Evolutionary conservation across 2,113 vertebrate species (phyloP).

Genomic region (Bungarus multicinctus): DNA sequence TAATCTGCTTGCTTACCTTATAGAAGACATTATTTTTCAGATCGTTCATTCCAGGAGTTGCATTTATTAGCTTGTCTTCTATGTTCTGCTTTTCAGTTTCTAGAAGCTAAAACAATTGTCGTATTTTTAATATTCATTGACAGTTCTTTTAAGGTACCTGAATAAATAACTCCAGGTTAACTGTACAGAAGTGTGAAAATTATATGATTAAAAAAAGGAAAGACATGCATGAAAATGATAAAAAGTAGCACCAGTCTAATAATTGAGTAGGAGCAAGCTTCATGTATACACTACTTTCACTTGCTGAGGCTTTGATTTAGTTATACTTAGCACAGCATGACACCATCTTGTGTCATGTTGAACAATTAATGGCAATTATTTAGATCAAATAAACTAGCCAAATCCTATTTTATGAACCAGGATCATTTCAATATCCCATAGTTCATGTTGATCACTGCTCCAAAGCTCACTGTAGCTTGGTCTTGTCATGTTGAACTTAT

Average conservation of each 20-base stretch:
- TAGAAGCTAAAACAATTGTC: constrained; percentile 69
- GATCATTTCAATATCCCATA: not conserved
- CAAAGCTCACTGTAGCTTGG: not conserved
- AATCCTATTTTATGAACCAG: not conserved
- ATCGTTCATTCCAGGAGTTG: constrained; percentile 68
- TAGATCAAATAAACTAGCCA: not conserved
- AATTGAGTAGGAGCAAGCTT: not conserved
- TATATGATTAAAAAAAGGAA: not conserved
- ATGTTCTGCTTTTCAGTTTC: constrained; percentile 72
- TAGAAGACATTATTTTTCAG: constrained; percentile 76
- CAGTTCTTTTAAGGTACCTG: not conserved
- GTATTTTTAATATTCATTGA: not conserved
- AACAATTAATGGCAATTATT: not conserved
- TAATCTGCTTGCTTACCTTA: constrained; percentile 74
- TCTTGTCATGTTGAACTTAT: not conserved
- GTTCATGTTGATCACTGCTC: not conserved
- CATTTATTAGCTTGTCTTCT: constrained; percentile 70
- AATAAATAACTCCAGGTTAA: not conserved
- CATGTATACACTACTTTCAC: not conserved
- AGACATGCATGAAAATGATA: not conserved
- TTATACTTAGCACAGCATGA: not conserved
- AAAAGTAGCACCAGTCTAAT: not conserved
- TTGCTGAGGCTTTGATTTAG: not conserved
- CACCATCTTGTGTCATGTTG: not conserved
- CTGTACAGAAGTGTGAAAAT: not conserved